These are phyloP conservation scores for Jacana jacana DNA, from an alignment of 2,113 vertebrate genomes.

Conservation along the genomic window DNA sequence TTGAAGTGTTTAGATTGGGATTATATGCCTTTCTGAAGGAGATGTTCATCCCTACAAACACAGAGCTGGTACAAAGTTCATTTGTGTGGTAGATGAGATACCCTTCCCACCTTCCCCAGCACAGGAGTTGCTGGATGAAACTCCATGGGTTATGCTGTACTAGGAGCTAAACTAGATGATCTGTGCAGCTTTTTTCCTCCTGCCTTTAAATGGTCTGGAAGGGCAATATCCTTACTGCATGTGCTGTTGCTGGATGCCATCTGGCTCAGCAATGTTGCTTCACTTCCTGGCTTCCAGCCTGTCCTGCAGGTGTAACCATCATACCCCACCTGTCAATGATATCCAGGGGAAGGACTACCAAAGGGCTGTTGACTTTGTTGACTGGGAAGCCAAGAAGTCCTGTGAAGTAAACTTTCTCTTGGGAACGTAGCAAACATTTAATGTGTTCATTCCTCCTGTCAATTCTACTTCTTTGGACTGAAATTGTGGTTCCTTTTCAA, in stretches of 20 bases:
- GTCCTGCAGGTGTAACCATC: not conserved
- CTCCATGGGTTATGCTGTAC: not conserved
- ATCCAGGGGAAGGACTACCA: not conserved
- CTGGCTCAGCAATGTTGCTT: not conserved
- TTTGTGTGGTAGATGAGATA: not conserved
- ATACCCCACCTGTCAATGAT: not conserved
- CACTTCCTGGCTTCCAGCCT: not conserved
- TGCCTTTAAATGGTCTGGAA: not conserved
- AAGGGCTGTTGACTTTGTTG: not conserved
- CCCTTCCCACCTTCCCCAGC: not conserved
- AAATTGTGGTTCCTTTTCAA: not conserved
- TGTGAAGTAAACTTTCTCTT: not conserved
- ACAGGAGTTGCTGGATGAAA: not conserved
- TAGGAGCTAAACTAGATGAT: not conserved
- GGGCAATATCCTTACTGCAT: not conserved
- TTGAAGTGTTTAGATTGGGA: not conserved
- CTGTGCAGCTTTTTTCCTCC: not conserved
- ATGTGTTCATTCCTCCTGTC: accelerated
- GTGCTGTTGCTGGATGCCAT: not conserved
- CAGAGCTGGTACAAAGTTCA: not conserved
- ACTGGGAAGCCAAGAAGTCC: not conserved
- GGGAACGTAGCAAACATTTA: not conserved
- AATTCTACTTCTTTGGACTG: not conserved
- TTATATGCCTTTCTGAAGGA: not conserved
- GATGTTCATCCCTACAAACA: not conserved